Evolutionary conservation across 30 jellyfish, hydroid and myxozoan species (phyloP).

Genomic region (Aurelia aurita complex sp. Pacific): DNA sequence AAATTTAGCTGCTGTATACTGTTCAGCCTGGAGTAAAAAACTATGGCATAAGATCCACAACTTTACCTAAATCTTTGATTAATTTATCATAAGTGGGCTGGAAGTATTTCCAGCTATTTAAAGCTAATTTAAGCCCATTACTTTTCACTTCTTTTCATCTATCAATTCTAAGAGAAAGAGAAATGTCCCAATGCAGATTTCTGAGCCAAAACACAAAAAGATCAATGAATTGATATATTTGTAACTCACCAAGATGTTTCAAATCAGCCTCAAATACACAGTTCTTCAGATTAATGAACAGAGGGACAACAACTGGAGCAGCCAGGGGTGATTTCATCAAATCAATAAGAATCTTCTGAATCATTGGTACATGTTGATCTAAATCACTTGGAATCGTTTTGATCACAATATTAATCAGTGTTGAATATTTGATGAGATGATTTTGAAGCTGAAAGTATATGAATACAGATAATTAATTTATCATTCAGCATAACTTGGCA

Average conservation of each 20-base stretch:
- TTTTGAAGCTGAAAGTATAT: constrained; percentile 36
- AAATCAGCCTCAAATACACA: constrained; percentile 62
- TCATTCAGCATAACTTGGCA: too few relatives aligned
- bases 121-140: too few relatives aligned
- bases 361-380: constrained; percentile 6
- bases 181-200: too few relatives aligned
- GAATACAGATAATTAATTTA: neutral
- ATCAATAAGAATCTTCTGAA: constrained; percentile 5
- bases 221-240: neutral
- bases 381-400: constrained; percentile 15
- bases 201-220: neutral
- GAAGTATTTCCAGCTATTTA: too few relatives aligned
- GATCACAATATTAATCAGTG: constrained; percentile 30
- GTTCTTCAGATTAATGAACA: constrained; percentile 45
- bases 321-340: constrained; percentile 68
- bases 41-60: too few relatives aligned
- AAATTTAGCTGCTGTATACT: too few relatives aligned
- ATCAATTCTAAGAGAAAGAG: too few relatives aligned
- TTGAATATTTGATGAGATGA: constrained; percentile 36
- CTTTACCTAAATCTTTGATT: too few relatives aligned
- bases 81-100: too few relatives aligned
- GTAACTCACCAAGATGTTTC: constrained; percentile 71
- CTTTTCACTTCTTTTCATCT: too few relatives aligned
- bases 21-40: too few relatives aligned
- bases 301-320: constrained; percentile 68